Evolutionary conservation across 2,113 vertebrate species (phyloP).

Genomic region (Herpetotheres cachinnans): DNA sequence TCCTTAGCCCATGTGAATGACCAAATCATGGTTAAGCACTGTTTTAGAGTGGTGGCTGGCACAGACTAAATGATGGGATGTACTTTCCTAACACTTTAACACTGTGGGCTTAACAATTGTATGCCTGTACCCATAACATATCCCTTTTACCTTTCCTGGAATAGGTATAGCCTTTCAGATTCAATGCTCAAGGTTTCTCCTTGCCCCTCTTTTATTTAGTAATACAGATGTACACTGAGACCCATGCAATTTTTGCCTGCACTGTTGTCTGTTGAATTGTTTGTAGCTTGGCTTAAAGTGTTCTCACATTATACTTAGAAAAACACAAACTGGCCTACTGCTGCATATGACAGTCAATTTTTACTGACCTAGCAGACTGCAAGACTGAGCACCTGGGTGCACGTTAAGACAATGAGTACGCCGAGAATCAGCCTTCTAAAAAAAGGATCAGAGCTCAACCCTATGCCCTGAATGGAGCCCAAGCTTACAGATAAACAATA

Average conservation of each 20-base stretch:
- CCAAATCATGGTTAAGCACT: fast-evolving
- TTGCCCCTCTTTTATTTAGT: neutral
- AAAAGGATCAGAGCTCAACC: neutral
- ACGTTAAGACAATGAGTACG: neutral
- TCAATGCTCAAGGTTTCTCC: neutral
- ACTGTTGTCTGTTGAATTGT: neutral
- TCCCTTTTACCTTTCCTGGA: neutral
- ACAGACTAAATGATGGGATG: neutral
- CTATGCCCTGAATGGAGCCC: neutral
- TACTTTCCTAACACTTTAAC: neutral
- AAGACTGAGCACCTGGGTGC: neutral
- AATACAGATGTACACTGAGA: neutral
- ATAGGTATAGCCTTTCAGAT: neutral
- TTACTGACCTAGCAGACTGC: neutral
- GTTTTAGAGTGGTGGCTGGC: neutral
- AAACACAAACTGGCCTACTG: neutral
- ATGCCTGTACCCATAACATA: neutral
- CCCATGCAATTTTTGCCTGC: neutral
- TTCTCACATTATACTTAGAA: neutral
- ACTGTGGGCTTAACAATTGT: neutral
- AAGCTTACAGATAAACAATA: neutral
- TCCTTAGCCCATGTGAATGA: neutral
- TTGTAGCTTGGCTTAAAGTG: neutral
- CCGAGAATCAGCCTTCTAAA: neutral
- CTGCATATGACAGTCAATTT: neutral